Evolutionary conservation across 1,140 invertebrate genomes (phyloP), one percentile per base, ranked within the genome.

Genomic region (Drosophila sp.): DNA sequence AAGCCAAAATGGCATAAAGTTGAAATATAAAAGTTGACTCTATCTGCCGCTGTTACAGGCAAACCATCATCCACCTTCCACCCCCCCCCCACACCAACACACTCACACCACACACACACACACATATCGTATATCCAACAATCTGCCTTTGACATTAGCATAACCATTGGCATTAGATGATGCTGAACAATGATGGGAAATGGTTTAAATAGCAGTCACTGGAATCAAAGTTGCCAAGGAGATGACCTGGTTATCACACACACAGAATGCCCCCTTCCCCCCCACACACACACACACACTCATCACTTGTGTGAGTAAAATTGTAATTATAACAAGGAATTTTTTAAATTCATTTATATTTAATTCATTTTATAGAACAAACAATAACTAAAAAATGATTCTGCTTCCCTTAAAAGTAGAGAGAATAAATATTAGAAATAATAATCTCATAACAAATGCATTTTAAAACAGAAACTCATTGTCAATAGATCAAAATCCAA

Each of bases 1-100:
- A 82, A 67, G 71, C 65, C 83, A 68, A 82, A 79, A 79, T 87
- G 83, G 71, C 83, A 86, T 86, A 86, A 87, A 86, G 82, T 87
- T 86, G 67, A 76, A 76, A 87, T 79, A 87, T 82, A 86, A 82
- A 86, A 82, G 82, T 86, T 87, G 69, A 54, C 66, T 74, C 66
- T 74, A 76, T 65, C 65, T 71, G 74, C 64, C 47, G 38, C 78
- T 76, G 60, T 47, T 47, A 23, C 65, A 54, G 38, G 50, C 65
- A 41, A 11, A 4, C 30, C 30, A 30, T 4, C 4, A 17, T 17
- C 17, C 17, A 17, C 17, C 30, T 30, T 4, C 44, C 38, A 30
- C 25, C 47, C 30, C 30, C 55, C 27, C 27, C 27, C n/a, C 62
- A 33, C 56, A 25, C 30, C n/a, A 35, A 41, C 44, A 50, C 44